Percentiles rank a stretch among this genome's conserved stretches.
These are phyloP conservation scores for Eulemur albifrons DNA, from an alignment of 2,797 vertebrate species.

Conservation along the genomic window DNA sequence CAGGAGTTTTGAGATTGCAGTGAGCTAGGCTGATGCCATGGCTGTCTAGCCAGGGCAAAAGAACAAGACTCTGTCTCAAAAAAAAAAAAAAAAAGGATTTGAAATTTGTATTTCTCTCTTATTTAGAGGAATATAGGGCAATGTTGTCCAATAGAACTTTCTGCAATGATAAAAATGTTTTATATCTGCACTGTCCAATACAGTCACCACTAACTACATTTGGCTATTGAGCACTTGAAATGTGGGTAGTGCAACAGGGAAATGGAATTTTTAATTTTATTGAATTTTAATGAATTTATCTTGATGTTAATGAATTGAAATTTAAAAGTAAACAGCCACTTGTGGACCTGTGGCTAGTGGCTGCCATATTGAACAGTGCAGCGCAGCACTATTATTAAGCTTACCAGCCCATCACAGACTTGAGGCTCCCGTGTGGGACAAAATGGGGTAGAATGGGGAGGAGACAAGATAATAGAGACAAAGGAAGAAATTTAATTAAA, in stretches of 20 bases:
- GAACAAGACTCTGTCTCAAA: not conserved
- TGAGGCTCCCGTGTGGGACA: not conserved
- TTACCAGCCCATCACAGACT: not conserved
- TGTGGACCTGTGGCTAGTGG: not conserved
- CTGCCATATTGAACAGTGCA: not conserved
- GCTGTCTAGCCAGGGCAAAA: not conserved
- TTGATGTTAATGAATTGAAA: not conserved
- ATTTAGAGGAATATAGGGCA: not conserved
- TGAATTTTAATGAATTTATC: not conserved
- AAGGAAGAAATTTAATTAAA: not conserved
- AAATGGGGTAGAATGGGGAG: not conserved
- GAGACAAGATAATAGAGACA: not conserved
- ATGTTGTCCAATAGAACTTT: not conserved
- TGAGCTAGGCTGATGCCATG: not conserved
- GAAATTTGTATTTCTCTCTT: not conserved
- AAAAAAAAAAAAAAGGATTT: not conserved
- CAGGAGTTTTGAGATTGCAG: not conserved
- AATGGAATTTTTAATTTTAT: constrained; percentile 20
- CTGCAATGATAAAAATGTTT: not conserved
- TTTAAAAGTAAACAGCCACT: not conserved
- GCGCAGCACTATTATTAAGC: not conserved
- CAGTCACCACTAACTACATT: not conserved
- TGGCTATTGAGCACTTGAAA: not conserved
- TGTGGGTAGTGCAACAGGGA: not conserved
- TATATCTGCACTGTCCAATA: not conserved